Evolutionary conservation across 2,113 vertebrate genomes (phyloP), one percentile per base, ranked within the genome.

Genomic region (Miniopterus natalensis): DNA sequence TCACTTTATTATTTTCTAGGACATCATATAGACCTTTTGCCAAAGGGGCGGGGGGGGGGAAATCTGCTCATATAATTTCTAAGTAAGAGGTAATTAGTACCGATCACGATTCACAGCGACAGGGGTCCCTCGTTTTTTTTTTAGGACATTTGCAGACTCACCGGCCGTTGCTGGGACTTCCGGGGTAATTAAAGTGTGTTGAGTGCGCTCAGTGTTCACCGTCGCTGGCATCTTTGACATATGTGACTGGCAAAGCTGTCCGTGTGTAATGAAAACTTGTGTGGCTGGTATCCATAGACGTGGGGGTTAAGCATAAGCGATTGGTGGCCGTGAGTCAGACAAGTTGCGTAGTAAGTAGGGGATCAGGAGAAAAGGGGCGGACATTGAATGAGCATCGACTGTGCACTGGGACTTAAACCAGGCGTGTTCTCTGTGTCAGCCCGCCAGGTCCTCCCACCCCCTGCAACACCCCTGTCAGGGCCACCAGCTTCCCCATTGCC

Each of bases 21-120:
- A 92, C 51, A 88, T 66, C 9, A 0, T 14, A n/a, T 5, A 36
- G 92, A 84, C 61, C 90, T 96, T 96, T 84, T 53, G 87, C 55
- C 73, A 63, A 1, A n/a, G 1, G 31, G 7, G 36, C 8, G 31
- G 40, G 21, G 45, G 47, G 2, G 18, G 40, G 36, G 42, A 25
- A 40, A 73, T 31, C 65, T 68, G 61, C 55, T 95, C 84, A 70
- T 88, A 84, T 95, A 68, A 88, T 96, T 95, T 92, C 90, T n/a
- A 89, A 61, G 90, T 55, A 59, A 94, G 71, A 84, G 53, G 55
- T 96, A 83, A 94, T 92, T 73, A 79, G 90, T 57, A 79, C 84
- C 21, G 2, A 66, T 70, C 17, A 4, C 45, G 68, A 88, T 40
- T 95, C 55, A 18, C 5, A 77, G 55, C 87, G n/a, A 51, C 20